Base-by-base conservation (phyloP, 2,113 vertebrate species). In the Rousettus leschenaultii region DNA sequence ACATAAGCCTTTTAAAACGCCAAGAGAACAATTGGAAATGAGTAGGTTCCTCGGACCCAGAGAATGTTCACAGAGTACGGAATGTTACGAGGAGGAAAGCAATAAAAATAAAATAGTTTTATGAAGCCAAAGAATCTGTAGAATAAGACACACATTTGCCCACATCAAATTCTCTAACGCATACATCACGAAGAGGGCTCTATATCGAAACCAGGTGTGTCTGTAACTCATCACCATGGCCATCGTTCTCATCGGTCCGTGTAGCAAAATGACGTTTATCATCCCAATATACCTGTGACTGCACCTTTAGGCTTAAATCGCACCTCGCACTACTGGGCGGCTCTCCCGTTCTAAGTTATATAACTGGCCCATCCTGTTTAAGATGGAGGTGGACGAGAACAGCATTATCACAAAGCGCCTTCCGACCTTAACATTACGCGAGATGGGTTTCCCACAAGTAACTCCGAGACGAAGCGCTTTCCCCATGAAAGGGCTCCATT, bases 371-470 rank as follows among this genome's bases (percentile, higher is more conserved):
- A 35, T 35, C 70, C 40, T 40, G 33, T 10, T 40, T 24, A 61
- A 68, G 48, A 40, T 66, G 40, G 35, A 43, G 9, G 26, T 9
- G 35, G 21, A 59, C 7, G 14, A 68, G 53, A 26, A 48, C 1
- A 16, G 13, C 5, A 4, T 11, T 1, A 21, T n/a, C 1, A 28
- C 51, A 11, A 15, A 33, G 26, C 12, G 33, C 4, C 66, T 43
- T 75, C 57, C 68, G 22, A 45, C 16, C 21, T 24, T 68, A 16
- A 53, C 12, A 18, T 40, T 13, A 19, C 6, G 24, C 19, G 38
- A 55, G 35, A 57, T 9, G 26, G 13, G 24, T 9, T 77, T 48
- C 53, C 45, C 43, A 7, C 0, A 5, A 11, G 21, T 24, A 10
- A 66, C 68, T 45, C 48, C 8, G 22, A 61, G 71, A 45, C 21